phyloP scores from a whole-genome alignment of 2,888 invertebrate species.

The Lamproptera curius region DNA sequence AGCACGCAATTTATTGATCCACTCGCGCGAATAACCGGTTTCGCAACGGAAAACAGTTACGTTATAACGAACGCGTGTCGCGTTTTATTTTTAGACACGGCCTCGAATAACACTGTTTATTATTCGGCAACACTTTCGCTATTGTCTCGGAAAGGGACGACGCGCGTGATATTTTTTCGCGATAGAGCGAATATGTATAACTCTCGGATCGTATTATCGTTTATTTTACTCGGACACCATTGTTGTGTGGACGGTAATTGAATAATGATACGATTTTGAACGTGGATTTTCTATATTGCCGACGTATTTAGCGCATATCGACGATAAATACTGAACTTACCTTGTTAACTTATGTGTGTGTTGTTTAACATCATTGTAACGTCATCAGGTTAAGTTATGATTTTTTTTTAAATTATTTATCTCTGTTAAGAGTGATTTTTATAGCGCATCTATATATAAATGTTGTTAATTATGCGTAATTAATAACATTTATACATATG shows the following conservation, averaged over 20 bases:
- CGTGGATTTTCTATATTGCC: constrained; percentile 18
- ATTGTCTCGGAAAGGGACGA: constrained; percentile 35
- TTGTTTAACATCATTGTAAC: too few relatives aligned
- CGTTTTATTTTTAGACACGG: constrained; percentile 33
- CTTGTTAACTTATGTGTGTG: too few relatives aligned
- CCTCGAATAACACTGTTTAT: constrained; percentile 33
- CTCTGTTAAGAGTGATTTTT: too few relatives aligned
- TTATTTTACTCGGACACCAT: constrained; percentile 19
- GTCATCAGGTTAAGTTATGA: too few relatives aligned
- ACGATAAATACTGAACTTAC: too few relatives aligned
- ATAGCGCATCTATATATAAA: too few relatives aligned
- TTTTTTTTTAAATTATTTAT: too few relatives aligned
- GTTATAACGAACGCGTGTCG: neutral
- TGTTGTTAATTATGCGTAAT: too few relatives aligned
- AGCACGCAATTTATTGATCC: too few relatives aligned
- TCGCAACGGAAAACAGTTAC: constrained; percentile 13
- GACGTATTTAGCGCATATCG: too few relatives aligned
- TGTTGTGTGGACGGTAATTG: constrained; percentile 19
- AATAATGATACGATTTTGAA: constrained; percentile 16
- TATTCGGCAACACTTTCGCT: constrained; percentile 39
- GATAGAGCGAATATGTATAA: constrained; percentile 28
- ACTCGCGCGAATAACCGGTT: too few relatives aligned
- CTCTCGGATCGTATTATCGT: constrained; percentile 23
- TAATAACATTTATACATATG: too few relatives aligned
- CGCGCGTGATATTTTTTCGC: constrained; percentile 34